Evolutionary conservation across 2,113 vertebrate genomes (phyloP).

Genomic region (Bettongia penicillata): DNA sequence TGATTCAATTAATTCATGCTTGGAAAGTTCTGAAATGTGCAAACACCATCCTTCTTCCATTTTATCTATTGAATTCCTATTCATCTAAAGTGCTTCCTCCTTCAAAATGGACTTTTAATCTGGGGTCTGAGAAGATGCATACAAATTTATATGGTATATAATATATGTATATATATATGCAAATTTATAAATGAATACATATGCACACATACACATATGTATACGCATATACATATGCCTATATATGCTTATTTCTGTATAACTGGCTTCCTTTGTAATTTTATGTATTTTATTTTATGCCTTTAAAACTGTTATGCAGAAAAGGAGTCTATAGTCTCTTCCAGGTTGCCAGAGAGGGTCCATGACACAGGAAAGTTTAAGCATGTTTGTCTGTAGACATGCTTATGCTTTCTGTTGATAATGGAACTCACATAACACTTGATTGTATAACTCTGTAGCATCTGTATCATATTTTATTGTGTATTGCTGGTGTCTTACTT

Average conservation of each 20-base stretch:
- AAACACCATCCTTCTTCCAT: background rate
- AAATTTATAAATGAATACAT: too few species aligned
- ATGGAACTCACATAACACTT: background rate
- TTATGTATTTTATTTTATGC: background rate
- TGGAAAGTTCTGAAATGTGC: background rate
- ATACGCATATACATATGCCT: background rate
- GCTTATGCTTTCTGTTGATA: background rate
- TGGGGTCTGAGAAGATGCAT: background rate
- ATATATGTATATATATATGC: background rate
- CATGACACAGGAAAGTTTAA: background rate
- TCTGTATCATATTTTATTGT: background rate
- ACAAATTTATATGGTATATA: background rate
- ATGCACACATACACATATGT: background rate
- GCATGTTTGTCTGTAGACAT: background rate
- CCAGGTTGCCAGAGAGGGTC: background rate
- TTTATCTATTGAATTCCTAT: background rate
- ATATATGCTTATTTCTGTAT: background rate
- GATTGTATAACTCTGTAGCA: background rate
- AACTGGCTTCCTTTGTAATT: background rate
- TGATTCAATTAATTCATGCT: background rate
- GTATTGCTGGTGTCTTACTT: background rate
- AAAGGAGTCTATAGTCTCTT: background rate
- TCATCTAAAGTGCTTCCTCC: background rate
- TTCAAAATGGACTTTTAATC: background rate
- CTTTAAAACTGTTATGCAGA: background rate